A percentile compares a stretch with the other conserved stretches of the same genome.
These are phyloP conservation scores for Miniopterus natalensis DNA, from an alignment of 2,113 vertebrate genomes.

Conservation along the genomic window DNA sequence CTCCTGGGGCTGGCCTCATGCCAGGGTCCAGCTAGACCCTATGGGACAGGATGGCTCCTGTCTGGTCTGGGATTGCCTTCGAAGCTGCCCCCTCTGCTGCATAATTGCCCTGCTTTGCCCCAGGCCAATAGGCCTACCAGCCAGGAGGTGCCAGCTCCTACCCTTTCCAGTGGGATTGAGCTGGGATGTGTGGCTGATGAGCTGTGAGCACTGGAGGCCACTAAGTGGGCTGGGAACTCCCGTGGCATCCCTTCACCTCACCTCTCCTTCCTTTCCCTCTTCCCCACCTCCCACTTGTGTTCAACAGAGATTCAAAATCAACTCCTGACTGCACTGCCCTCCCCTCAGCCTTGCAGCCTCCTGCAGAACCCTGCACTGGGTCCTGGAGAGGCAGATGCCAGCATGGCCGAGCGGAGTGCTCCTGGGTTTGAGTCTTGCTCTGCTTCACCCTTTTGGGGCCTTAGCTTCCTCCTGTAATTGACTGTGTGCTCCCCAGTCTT, in stretches of 20 bases:
- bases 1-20: neutral
- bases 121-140: neutral
- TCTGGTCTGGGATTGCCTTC: constrained; percentile 55
- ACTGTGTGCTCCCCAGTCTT: neutral
- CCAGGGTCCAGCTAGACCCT: neutral
- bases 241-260: neutral
- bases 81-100: constrained; percentile 8
- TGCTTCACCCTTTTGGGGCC: neutral
- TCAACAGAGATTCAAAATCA: neutral
- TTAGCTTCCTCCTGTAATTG: neutral
- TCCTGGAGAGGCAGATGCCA: neutral
- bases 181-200: neutral
- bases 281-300: neutral
- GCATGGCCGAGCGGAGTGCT: fast-evolving
- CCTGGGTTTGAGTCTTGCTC: neutral
- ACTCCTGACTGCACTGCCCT: neutral
- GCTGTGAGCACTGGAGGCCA: neutral
- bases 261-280: neutral
- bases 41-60: neutral
- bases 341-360: fast-evolving
- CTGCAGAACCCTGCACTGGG: neutral
- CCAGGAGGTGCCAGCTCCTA: constrained; percentile 44
- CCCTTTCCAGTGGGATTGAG: constrained; percentile 67
- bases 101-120: neutral
- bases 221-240: neutral